Percentiles rank a stretch among this genome's conserved stretches.
Evolutionary conservation across 2,888 invertebrate species (phyloP).

Genomic region (Temnothorax ravouxi): DNA sequence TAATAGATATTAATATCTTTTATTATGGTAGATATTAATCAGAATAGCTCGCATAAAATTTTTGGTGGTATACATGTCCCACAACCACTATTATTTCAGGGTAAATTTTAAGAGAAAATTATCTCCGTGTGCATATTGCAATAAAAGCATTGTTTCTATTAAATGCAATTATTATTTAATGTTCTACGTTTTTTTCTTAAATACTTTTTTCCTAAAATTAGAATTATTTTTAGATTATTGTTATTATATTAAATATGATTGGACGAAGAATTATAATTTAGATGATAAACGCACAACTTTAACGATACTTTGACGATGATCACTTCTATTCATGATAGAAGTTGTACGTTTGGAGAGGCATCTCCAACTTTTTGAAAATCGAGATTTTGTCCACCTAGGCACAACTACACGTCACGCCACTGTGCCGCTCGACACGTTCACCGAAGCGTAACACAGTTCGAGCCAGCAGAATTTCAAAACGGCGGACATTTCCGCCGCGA

Average conservation of each 20-base stretch:
- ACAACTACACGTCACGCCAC: slow-evolving; percentile 25
- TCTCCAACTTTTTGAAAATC: not conserved
- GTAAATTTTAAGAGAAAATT: too few relatives aligned
- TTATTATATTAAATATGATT: not conserved
- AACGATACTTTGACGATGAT: not conserved
- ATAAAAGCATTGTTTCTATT: too few relatives aligned
- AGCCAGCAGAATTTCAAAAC: slow-evolving; percentile 65
- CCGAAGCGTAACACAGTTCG: slow-evolving; percentile 61
- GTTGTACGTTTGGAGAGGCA: not conserved
- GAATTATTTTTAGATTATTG: not conserved
- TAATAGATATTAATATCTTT: too few relatives aligned
- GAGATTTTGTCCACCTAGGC: slow-evolving; percentile 26
- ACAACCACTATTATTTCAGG: too few relatives aligned
- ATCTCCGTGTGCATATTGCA: too few relatives aligned
- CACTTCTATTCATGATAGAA: not conserved
- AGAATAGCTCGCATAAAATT: too few relatives aligned
- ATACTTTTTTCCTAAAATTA: not conserved
- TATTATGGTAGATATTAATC: too few relatives aligned
- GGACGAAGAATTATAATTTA: not conserved
- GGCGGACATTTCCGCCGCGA: slow-evolving; percentile 50
- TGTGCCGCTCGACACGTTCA: slow-evolving; percentile 49
- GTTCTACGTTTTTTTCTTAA: not conserved
- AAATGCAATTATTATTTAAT: slow-evolving; percentile 10
- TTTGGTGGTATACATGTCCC: too few relatives aligned
- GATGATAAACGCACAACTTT: not conserved